A percentile compares a stretch with the other conserved stretches of the same genome.
These are phyloP conservation scores for Danio jaintianensis DNA, from an alignment of 2,797 vertebrate genomes.

Conservation along the genomic window DNA sequence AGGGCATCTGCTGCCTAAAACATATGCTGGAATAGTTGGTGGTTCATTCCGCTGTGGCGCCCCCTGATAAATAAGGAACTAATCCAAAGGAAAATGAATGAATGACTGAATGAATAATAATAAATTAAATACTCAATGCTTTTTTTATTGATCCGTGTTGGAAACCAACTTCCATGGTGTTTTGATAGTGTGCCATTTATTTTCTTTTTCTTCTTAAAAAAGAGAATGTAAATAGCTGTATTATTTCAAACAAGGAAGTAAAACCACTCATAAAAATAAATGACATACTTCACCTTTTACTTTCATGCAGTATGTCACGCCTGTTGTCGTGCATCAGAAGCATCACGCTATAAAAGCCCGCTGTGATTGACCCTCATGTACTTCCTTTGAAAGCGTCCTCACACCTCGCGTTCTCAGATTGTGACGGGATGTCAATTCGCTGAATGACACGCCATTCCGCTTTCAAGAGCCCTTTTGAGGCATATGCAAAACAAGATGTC, in stretches of 20 bases:
- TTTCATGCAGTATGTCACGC: neutral
- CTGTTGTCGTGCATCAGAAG: neutral
- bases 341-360: neutral
- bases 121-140: too few species aligned
- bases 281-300: neutral
- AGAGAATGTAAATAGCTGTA: neutral
- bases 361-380: slow-evolving; percentile 17
- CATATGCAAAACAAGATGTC: slow-evolving; percentile 43
- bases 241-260: neutral
- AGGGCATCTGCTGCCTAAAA: too few species aligned
- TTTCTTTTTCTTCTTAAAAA: too few species aligned
- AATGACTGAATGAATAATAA: too few species aligned
- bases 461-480: slow-evolving; percentile 37
- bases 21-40: too few species aligned
- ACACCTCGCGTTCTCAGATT: slow-evolving; percentile 17
- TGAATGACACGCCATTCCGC: slow-evolving; percentile 27
- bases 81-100: too few species aligned
- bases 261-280: slow-evolving; percentile 2
- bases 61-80: too few species aligned
- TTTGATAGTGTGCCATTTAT: too few species aligned
- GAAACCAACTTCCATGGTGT: too few species aligned
- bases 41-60: too few species aligned
- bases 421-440: slow-evolving; percentile 38
- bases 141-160: too few species aligned
- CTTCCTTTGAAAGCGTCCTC: slow-evolving; percentile 31